These are phyloP conservation scores for Hafferia zeledoni DNA, from an alignment of 2,797 vertebrate species.

Conservation along the genomic window DNA sequence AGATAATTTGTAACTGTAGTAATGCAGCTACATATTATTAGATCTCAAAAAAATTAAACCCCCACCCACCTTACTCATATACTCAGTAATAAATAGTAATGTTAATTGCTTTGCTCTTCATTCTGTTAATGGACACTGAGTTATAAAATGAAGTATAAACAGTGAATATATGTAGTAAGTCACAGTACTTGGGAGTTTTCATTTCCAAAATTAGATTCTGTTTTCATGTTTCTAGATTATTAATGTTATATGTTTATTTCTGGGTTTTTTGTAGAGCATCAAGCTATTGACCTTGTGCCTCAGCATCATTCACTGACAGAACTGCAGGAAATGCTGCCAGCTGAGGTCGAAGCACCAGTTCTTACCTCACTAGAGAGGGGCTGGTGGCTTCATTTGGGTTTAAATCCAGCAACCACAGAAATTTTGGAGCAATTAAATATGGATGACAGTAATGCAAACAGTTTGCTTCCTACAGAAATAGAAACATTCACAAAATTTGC, in stretches of 20 bases:
- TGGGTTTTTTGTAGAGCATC: conserved; percentile 75
- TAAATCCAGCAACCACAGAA: background rate
- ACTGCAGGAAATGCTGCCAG: conserved; percentile 62
- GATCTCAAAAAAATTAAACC: background rate
- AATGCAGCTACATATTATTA: background rate
- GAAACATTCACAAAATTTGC: conserved; percentile 57
- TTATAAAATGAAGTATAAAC: background rate
- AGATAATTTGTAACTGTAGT: background rate
- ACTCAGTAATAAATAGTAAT: background rate
- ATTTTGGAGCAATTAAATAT: conserved; percentile 38
- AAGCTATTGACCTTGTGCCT: conserved; percentile 10
- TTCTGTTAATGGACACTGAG: background rate
- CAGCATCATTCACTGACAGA: conserved; percentile 69
- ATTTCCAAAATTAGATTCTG: background rate
- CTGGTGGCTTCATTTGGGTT: conserved; percentile 53
- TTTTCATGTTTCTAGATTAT: background rate
- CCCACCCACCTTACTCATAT: background rate
- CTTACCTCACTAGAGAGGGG: background rate
- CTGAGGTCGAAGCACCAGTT: conserved; percentile 40
- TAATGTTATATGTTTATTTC: conserved; percentile 7
- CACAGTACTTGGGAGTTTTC: background rate
- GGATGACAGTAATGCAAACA: background rate
- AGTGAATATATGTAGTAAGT: background rate
- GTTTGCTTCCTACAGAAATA: background rate
- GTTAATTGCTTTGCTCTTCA: background rate